These are phyloP conservation scores for Drosophila neotestacea DNA, from an alignment of 2,888 invertebrate species.

Conservation along the genomic window DNA sequence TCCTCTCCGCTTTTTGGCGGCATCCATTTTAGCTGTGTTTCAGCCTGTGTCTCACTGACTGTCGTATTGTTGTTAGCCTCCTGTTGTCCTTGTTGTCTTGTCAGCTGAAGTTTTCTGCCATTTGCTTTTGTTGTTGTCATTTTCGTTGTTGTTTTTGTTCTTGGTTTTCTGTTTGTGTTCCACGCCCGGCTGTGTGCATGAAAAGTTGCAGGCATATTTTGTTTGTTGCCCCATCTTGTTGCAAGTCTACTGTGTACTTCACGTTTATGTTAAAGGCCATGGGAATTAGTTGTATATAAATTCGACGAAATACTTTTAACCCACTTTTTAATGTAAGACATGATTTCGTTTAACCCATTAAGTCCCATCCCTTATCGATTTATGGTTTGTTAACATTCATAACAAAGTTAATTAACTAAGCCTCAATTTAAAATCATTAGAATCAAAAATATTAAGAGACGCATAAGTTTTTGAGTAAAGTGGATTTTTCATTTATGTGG, in stretches of 20 bases:
- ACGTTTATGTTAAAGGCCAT: conserved; percentile 42
- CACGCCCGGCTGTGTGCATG: conserved; percentile 53
- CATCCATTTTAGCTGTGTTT: conserved; percentile 13
- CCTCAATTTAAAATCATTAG: too few relatives aligned
- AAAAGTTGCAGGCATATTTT: conserved; percentile 61
- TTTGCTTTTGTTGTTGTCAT: conserved; percentile 48
- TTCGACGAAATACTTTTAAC: conserved; percentile 31
- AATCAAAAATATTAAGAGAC: too few relatives aligned
- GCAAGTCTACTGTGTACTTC: conserved; percentile 14
- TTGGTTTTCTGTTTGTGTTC: conserved; percentile 62
- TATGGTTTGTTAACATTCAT: too few relatives aligned
- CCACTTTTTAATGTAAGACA: conserved; percentile 30
- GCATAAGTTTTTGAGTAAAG: too few relatives aligned
- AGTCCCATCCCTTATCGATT: neutral
- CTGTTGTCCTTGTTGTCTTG: conserved; percentile 73
- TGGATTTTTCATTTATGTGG: too few relatives aligned
- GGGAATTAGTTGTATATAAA: conserved; percentile 63
- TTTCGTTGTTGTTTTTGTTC: conserved; percentile 64
- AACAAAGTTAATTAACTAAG: too few relatives aligned
- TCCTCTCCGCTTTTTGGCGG: conserved; percentile 4
- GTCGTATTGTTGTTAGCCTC: conserved; percentile 59
- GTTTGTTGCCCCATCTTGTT: conserved; percentile 13
- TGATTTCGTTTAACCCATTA: neutral
- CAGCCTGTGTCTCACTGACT: neutral
- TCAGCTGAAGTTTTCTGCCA: conserved; percentile 66